Percentiles rank a stretch among this genome's conserved stretches.
Evolutionary conservation across 2,113 vertebrate genomes (phyloP).

Genomic region (Salvelinus sp.): DNA sequence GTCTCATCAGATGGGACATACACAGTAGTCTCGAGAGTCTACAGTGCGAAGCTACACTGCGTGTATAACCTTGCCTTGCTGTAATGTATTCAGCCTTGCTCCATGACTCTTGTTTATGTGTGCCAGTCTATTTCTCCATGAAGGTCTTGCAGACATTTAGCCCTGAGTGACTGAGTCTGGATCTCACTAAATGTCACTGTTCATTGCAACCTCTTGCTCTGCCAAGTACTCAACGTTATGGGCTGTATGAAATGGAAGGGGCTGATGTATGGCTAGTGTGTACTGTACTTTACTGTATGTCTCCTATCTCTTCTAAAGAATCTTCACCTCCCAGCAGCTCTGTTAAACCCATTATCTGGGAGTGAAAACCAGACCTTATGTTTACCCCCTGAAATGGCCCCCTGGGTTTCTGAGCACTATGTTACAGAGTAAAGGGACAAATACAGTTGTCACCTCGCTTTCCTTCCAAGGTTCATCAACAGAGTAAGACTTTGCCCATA

Average conservation of each 20-base stretch:
- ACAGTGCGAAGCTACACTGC: background rate
- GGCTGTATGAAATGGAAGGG: background rate
- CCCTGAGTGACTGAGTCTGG: background rate
- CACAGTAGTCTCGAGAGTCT: background rate
- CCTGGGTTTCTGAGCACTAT: background rate
- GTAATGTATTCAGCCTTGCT: slow-evolving; percentile 2
- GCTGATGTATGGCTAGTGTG: slow-evolving; percentile 3
- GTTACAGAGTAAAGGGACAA: background rate
- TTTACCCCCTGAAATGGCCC: background rate
- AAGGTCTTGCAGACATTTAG: background rate
- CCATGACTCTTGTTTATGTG: background rate
- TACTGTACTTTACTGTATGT: background rate
- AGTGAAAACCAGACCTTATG: slow-evolving; percentile 11
- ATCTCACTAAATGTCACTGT: slow-evolving; percentile 1
- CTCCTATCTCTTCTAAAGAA: too few species aligned
- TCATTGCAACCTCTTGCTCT: background rate
- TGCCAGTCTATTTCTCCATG: background rate
- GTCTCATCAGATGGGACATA: too few species aligned
- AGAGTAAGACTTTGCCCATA: too few species aligned
- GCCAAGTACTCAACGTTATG: background rate
- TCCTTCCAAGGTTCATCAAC: too few species aligned
- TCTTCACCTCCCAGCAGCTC: slow-evolving; percentile 3
- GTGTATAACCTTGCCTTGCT: slow-evolving; percentile 3
- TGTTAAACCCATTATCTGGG: slow-evolving; percentile 49
- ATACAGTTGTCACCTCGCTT: too few species aligned